phyloP scores from a whole-genome alignment of 2,888 invertebrate species.

The Campopleginae sp. region DNA sequence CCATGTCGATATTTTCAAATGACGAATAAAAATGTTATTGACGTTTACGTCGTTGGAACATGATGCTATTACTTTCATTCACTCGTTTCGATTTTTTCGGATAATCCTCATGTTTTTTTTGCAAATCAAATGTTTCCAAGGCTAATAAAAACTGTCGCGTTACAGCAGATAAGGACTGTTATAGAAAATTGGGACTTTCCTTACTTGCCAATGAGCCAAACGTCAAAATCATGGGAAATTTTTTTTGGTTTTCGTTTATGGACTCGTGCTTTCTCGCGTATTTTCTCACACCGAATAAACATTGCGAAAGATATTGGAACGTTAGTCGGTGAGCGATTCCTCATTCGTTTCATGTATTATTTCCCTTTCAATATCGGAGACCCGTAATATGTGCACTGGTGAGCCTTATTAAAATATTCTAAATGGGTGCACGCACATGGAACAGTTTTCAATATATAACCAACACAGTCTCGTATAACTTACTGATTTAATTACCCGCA shows the following conservation, averaged over 20 bases:
- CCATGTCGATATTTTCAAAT: neutral
- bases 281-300: neutral
- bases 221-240: neutral
- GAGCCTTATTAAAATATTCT: neutral
- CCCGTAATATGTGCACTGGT: neutral
- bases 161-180: neutral
- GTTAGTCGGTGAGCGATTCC: neutral
- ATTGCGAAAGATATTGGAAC: neutral
- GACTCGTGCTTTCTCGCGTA: neutral
- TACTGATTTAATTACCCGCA: conserved; percentile 54
- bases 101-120: neutral
- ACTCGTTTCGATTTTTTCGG: neutral
- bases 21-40: too few relatives aligned
- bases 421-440: conserved; percentile 12
- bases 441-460: conserved; percentile 31
- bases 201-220: neutral
- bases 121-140: neutral
- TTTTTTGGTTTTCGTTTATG: neutral
- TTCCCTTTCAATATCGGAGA: conserved; percentile 8
- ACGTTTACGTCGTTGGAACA: too few relatives aligned
- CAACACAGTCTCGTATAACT: conserved; percentile 20
- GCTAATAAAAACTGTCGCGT: neutral
- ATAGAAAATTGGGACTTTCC: neutral
- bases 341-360: neutral
- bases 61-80: neutral